These are phyloP conservation scores for Podarcis lilfordi DNA, from an alignment of 2,797 vertebrate genomes.

Conservation along the genomic window DNA sequence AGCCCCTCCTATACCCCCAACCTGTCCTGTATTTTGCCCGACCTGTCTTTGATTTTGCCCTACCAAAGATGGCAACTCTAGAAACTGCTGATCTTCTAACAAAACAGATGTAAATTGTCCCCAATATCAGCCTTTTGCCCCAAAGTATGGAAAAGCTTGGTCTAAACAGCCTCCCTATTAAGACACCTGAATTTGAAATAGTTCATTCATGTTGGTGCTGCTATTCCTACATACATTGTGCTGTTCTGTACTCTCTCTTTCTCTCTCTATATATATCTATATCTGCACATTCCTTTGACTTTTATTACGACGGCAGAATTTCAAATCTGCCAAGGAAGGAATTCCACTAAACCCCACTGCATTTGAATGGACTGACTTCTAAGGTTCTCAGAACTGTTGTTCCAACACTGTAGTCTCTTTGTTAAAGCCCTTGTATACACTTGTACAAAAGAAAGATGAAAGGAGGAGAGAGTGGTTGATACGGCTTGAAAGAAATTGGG, in stretches of 20 bases:
- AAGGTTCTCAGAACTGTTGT: slow-evolving; percentile 55
- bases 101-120: too few relatives aligned
- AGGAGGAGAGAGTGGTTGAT: slow-evolving; percentile 59
- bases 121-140: too few relatives aligned
- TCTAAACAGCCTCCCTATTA: background rate
- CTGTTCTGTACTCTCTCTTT: fast-evolving
- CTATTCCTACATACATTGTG: background rate
- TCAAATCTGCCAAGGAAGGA: background rate
- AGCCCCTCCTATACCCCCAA: too few relatives aligned
- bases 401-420: slow-evolving; percentile 73
- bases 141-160: background rate
- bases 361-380: slow-evolving; percentile 43
- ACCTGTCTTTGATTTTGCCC: too few relatives aligned
- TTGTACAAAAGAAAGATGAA: slow-evolving; percentile 75
- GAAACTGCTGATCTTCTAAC: background rate
- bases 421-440: slow-evolving; percentile 67
- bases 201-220: background rate
- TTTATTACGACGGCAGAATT: background rate
- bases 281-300: background rate
- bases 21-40: too few relatives aligned
- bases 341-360: background rate
- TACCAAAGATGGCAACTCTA: too few relatives aligned
- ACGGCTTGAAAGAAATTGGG: slow-evolving; percentile 59
- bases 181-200: background rate
- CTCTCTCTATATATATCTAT: background rate